Evolutionary conservation across 2,797 vertebrate genomes (phyloP).

Genomic region (Eidolon dupreanum): DNA sequence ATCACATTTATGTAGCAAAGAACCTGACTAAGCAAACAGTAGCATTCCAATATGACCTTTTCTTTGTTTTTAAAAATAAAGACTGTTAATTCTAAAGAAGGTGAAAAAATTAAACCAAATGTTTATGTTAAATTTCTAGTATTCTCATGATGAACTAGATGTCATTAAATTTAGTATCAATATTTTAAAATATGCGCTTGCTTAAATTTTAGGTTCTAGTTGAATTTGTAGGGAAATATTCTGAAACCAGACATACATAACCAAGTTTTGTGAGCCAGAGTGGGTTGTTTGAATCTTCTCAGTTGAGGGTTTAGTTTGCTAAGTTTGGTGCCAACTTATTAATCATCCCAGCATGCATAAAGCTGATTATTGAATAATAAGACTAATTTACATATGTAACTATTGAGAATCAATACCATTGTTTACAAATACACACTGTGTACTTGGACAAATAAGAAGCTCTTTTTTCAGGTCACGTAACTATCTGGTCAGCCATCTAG

Average conservation of each 20-base stretch:
- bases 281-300: background rate
- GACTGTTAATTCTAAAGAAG: conserved; percentile 37
- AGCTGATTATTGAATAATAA: background rate
- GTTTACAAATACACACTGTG: background rate
- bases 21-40: conserved; percentile 22
- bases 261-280: background rate
- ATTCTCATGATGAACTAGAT: background rate
- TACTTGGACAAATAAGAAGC: background rate
- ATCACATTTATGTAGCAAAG: background rate
- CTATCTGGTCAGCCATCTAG: background rate
- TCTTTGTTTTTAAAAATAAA: conserved; percentile 37
- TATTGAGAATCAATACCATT: background rate
- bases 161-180: background rate
- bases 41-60: conserved; percentile 50
- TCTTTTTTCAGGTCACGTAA: background rate
- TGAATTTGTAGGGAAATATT: conserved; percentile 31
- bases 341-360: background rate
- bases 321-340: background rate
- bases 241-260: background rate
- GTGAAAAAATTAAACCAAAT: conserved; percentile 38
- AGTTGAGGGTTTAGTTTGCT: background rate
- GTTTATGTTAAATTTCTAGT: background rate
- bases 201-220: background rate
- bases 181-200: background rate
- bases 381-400: background rate